Base-by-base conservation (phyloP, 2,797 vertebrate species). In the Scomberomorus guttatus region DNA sequence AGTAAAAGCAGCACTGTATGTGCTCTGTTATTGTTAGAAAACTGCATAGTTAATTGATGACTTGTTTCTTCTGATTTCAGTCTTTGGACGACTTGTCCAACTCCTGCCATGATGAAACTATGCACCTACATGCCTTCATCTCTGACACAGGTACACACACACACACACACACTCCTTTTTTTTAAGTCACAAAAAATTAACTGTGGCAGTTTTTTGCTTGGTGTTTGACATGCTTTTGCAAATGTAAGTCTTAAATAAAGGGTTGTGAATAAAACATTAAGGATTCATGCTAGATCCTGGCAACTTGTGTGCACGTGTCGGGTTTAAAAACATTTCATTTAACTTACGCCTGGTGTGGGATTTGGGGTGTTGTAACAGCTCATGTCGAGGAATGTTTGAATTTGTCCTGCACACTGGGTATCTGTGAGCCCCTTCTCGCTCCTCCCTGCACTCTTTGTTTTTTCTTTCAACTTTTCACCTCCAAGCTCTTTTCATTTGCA, bases 1-100 rank as follows among this genome's bases (percentile, higher is more conserved):
- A 20, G n/a, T n/a, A 42, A 7, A 32, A 50, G 42, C 2, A n/a
- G 58, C 48, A 5, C 13, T 69, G 0, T 32, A 18, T 37, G 37
- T 37, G 39, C 4, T 56, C 7, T 48, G 22, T 62, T 18, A 7
- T 6, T 67, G 27, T 56, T 3, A 1, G 18, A 17, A 37, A 56
- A 44, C 29, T 15, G 20, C 0, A 2, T 14, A 18, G n/a, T 68
- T 70, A n/a, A 60, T 27, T 72, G 6, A 42, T 25, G 6, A 72
- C 20, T 78, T 66, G 15, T 64, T 73, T 79, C n/a, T 74, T 85
- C 15, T 85, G 39, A 82, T 86, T 92, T 46, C 79, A 99, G 98
- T 99, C 98, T 76, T 94, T 99, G 89, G 98, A 99, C 88, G 98
- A 99, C 88, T 96, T 99, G 90, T 97, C 95, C 85, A 98, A 94